Percentiles rank a stretch among this genome's conserved stretches.
phyloP scores from a whole-genome alignment of 2,797 vertebrate genomes.

The Paratrypauchen microcephalus region DNA sequence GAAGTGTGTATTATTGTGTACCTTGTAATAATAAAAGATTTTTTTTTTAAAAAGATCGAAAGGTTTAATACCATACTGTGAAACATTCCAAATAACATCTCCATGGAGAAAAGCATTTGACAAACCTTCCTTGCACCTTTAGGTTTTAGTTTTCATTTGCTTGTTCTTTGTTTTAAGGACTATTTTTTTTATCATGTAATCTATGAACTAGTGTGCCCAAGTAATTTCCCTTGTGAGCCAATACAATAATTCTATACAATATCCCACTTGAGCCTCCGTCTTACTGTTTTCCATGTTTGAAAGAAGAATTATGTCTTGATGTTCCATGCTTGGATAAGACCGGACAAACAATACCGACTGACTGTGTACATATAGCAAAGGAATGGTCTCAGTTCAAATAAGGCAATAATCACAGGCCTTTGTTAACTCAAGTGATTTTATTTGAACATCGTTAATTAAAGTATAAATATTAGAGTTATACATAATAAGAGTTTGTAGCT shows the following conservation, averaged over 20 bases:
- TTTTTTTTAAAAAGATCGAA: too few species aligned
- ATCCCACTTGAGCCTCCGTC: neutral
- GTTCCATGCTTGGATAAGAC: neutral
- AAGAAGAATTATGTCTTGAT: neutral
- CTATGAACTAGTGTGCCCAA: neutral
- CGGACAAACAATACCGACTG: neutral
- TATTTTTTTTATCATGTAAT: neutral
- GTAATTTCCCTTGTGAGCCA: neutral
- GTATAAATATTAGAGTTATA: constrained; percentile 63
- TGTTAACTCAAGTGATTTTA: constrained; percentile 57
- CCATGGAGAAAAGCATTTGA: too few species aligned
- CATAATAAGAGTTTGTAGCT: constrained; percentile 49
- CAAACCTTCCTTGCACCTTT: too few species aligned
- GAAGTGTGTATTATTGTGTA: too few species aligned
- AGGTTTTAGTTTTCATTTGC: neutral
- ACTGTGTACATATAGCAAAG: neutral
- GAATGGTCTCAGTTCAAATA: neutral
- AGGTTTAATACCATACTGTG: too few species aligned
- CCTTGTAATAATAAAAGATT: too few species aligned
- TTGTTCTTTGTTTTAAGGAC: neutral
- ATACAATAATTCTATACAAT: neutral
- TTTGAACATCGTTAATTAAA: constrained; percentile 55
- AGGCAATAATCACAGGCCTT: neutral
- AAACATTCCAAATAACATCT: too few species aligned
- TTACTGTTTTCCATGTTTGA: neutral